Evolutionary conservation across 2,797 vertebrate species (phyloP).

Genomic region (Todus mexicanus): DNA sequence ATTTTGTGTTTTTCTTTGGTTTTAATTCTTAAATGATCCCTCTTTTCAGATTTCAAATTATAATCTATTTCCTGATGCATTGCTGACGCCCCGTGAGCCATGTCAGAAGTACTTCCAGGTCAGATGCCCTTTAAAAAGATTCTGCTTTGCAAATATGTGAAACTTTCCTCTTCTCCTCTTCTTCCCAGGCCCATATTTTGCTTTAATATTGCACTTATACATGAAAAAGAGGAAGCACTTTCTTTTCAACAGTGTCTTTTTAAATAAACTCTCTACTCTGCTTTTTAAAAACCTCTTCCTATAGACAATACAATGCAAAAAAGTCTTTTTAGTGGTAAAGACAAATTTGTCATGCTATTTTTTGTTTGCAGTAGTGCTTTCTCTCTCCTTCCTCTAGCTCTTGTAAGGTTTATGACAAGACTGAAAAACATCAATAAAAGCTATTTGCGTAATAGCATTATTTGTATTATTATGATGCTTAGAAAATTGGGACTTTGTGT

Average conservation of each 20-base stretch:
- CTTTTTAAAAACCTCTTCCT: background rate
- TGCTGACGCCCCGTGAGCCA: constrained; percentile 75
- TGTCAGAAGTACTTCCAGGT: constrained; percentile 85
- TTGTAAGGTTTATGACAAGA: background rate
- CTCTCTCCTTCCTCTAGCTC: background rate
- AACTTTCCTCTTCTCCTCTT: background rate
- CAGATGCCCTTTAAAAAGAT: constrained; percentile 72
- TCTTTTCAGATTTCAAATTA: constrained; percentile 82
- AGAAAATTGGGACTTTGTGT: background rate
- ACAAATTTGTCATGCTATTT: background rate
- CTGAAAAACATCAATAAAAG: background rate
- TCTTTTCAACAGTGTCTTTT: background rate
- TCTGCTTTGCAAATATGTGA: constrained; percentile 54
- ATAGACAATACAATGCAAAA: background rate
- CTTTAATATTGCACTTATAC: constrained; percentile 7
- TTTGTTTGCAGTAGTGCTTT: background rate
- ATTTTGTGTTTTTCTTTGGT: constrained; percentile 66
- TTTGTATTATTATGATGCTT: background rate
- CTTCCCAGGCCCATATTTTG: background rate
- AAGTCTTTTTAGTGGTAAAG: background rate
- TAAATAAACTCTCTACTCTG: background rate
- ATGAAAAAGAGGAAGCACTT: constrained; percentile 11
- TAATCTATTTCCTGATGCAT: constrained; percentile 75
- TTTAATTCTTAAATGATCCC: constrained; percentile 78
- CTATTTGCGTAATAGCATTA: background rate